A percentile compares a stretch with the other conserved stretches of the same genome.
phyloP scores from a whole-genome alignment of 2,888 invertebrate genomes.

The Asteroscopus sphinx region DNA sequence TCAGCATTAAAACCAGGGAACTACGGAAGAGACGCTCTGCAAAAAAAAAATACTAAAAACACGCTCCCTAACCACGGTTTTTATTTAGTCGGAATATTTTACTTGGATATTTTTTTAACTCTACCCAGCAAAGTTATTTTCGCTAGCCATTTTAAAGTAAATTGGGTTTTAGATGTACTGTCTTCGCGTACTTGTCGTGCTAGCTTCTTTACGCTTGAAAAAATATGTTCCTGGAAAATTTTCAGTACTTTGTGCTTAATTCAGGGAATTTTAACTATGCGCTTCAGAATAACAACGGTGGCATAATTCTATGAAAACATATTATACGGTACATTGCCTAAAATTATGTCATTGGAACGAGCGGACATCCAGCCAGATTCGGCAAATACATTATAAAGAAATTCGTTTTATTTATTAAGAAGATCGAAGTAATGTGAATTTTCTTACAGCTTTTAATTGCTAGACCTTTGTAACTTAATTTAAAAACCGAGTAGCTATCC shows the following conservation, averaged over 20 bases:
- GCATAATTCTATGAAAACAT: slow-evolving; percentile 11
- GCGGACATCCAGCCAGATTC: no score
- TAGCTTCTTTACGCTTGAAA: slow-evolving; percentile 43
- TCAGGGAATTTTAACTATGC: slow-evolving; percentile 16
- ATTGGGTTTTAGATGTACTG: slow-evolving; percentile 55
- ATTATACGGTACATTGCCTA: not conserved
- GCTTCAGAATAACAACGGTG: slow-evolving; percentile 9
- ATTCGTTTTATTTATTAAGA: no score
- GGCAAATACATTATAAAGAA: no score
- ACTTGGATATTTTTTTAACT: slow-evolving; percentile 30
- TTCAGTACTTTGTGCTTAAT: slow-evolving; percentile 17
- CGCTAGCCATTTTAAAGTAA: slow-evolving; percentile 50
- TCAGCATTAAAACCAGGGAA: slow-evolving; percentile 56
- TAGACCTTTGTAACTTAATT: no score
- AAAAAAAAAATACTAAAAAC: slow-evolving; percentile 34
- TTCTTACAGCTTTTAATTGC: no score
- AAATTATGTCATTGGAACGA: no score
- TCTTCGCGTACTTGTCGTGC: slow-evolving; percentile 52
- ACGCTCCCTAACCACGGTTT: slow-evolving; percentile 26
- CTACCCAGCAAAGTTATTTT: slow-evolving; percentile 34
- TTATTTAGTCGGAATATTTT: slow-evolving; percentile 45
- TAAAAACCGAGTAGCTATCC: no score
- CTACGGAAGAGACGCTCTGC: slow-evolving; percentile 33
- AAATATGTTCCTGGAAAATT: slow-evolving; percentile 36
- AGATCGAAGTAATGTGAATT: no score